phyloP scores from a whole-genome alignment of 1,140 invertebrate genomes.

The Parasteatoda tepidariorum region DNA sequence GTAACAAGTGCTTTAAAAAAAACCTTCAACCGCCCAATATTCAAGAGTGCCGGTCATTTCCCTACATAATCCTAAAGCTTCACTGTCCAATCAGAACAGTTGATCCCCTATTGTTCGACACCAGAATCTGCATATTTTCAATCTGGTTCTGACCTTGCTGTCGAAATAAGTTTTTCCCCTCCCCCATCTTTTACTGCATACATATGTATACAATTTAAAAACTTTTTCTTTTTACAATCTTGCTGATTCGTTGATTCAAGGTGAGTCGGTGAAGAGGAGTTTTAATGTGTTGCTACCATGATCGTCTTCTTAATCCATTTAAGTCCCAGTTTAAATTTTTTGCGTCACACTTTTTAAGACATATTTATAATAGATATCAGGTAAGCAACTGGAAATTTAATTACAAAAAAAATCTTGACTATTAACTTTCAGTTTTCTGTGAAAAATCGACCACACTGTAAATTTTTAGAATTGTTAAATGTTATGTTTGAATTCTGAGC shows the following conservation, averaged over 20 bases:
- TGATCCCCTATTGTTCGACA: neutral
- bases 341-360: too few relatives aligned
- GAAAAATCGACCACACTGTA: too few relatives aligned
- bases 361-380: too few relatives aligned
- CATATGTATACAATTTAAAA: neutral
- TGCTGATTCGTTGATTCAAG: neutral
- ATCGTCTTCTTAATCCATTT: neutral
- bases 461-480: too few relatives aligned
- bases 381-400: too few relatives aligned
- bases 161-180: neutral
- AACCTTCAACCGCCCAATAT: neutral
- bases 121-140: neutral
- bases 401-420: too few relatives aligned
- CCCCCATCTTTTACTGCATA: neutral
- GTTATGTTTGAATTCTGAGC: too few relatives aligned
- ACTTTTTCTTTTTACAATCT: neutral
- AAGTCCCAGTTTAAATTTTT: too few relatives aligned
- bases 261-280: neutral
- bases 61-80: neutral
- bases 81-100: neutral
- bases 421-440: too few relatives aligned
- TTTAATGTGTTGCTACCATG: neutral
- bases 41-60: neutral
- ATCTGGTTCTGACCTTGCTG: neutral
- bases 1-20: neutral